Base-by-base conservation (phyloP, 1,140 invertebrate genomes). In the Sweltsa coloradensis region DNA sequence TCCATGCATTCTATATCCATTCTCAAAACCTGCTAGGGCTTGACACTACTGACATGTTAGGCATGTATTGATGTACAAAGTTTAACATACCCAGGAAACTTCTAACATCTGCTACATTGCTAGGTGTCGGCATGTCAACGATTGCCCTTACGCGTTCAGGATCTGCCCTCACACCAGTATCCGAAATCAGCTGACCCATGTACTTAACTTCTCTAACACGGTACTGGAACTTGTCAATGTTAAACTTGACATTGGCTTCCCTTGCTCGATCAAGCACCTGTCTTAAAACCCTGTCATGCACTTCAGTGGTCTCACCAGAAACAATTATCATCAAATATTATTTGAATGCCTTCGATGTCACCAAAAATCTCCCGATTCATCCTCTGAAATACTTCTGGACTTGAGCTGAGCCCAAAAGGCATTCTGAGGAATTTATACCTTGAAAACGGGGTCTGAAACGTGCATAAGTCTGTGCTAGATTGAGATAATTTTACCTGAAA, bases 251-350 rank as follows among this genome's bases (percentile, higher is more conserved):
- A 18, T 56, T 55, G 47, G 51, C 52, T 11, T 46, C n/a, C 27
- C 47, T 41, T 7, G 54, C 51, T 41, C 53, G 34, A 11, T 57
- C 42, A 5, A 69, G 43, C 2, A 67, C 45, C 41, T 51, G 23
- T 41, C 27, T 36, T n/a, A 67, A 39, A 25, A 51, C 57, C 19
- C 50, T 23, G 43, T 60, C 57, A 51, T 62, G 54, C 41, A 59
- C 45, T 26, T 47, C 47, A 25, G 45, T 41, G 5, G 48, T 57
- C 29, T 41, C 41, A 2, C 50, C 61, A 36, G 44, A 50, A 4
- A 65, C 45, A 1, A 65, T 37, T 11, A 65, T 57, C 64, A 53
- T 66, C 61, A 45, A 62, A 39, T 27, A 62, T 62, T n/a, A 59
- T 52, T 40, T 47, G 52, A n/a, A 66, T 55, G n/a, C 61, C 57